Conservation (phyloP, 2,113 vertebrate genomes). For the Patagioenas fasciata region DNA sequence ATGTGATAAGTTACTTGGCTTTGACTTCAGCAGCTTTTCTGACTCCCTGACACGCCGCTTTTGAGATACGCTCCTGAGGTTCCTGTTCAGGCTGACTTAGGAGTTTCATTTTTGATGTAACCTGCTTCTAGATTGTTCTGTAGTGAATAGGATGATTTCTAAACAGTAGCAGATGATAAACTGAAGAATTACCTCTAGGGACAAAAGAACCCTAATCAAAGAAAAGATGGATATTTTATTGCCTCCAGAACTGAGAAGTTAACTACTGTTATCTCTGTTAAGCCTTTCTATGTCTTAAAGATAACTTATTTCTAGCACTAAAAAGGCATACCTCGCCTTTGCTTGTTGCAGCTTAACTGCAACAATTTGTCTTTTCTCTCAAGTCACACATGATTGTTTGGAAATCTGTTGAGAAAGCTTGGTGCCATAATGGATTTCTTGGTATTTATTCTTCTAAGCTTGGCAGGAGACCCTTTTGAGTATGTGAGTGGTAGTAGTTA, state of each 20-base stretch:
- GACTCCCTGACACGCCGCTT: rapidly evolving
- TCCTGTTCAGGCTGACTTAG: not conserved
- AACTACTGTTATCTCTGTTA: not conserved
- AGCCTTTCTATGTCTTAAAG: not conserved
- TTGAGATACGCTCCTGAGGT: not conserved
- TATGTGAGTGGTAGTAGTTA: not conserved
- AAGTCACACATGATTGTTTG: not conserved
- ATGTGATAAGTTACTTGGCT: not conserved
- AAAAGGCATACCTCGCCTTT: not conserved
- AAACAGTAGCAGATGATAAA: not conserved
- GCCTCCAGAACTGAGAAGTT: not conserved
- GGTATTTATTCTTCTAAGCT: not conserved
- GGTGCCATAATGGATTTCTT: not conserved
- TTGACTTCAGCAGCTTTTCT: not conserved
- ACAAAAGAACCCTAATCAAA: not conserved
- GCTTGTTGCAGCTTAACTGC: not conserved
- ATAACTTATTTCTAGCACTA: not conserved
- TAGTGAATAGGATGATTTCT: not conserved
- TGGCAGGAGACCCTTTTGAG: not conserved
- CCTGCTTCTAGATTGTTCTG: not conserved
- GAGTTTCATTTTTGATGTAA: not conserved
- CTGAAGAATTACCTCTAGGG: not conserved
- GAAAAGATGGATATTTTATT: not conserved
- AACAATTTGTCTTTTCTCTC: not conserved
- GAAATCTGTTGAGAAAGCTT: not conserved